phyloP scores from a whole-genome alignment of 2,797 vertebrate species.

The Phataginus tetradactyla region DNA sequence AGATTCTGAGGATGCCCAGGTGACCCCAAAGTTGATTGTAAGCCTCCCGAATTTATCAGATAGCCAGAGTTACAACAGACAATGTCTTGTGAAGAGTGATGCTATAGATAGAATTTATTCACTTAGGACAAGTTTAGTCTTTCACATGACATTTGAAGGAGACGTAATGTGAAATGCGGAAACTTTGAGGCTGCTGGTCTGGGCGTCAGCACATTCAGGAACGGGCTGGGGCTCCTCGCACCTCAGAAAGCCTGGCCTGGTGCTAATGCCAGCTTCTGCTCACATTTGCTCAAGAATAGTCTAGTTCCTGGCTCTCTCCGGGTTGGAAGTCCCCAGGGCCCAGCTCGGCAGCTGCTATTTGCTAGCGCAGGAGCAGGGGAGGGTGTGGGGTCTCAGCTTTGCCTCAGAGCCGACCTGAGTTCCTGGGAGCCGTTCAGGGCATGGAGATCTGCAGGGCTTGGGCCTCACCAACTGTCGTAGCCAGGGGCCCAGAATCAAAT shows the following conservation, averaged over 20 bases:
- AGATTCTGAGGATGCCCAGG: not conserved
- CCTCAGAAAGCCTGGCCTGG: not conserved
- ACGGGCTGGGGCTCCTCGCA: not conserved
- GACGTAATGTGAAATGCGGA: not conserved
- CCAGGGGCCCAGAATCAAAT: slow-evolving; percentile 68
- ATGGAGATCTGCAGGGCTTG: slow-evolving; percentile 58
- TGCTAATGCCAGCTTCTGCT: not conserved
- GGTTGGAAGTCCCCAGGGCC: slow-evolving; percentile 7
- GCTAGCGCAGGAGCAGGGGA: not conserved
- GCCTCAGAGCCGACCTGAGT: slow-evolving; percentile 3
- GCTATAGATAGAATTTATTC: not conserved
- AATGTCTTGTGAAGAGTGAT: not conserved
- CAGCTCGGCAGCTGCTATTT: not conserved
- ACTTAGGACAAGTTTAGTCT: slow-evolving; percentile 11
- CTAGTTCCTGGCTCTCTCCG: not conserved
- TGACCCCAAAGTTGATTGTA: not conserved
- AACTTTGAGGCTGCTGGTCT: not conserved
- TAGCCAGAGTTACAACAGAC: slow-evolving; percentile 6
- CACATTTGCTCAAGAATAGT: not conserved
- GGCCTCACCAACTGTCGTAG: slow-evolving; percentile 55
- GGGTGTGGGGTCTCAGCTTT: not conserved
- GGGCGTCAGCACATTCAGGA: not conserved
- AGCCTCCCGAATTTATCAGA: not conserved
- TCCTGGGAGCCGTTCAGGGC: slow-evolving; percentile 60
- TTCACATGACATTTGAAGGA: not conserved